Percentiles rank a stretch among this genome's conserved stretches.
phyloP scores from a whole-genome alignment of 2,888 invertebrate genomes.

The Biston betularia region DNA sequence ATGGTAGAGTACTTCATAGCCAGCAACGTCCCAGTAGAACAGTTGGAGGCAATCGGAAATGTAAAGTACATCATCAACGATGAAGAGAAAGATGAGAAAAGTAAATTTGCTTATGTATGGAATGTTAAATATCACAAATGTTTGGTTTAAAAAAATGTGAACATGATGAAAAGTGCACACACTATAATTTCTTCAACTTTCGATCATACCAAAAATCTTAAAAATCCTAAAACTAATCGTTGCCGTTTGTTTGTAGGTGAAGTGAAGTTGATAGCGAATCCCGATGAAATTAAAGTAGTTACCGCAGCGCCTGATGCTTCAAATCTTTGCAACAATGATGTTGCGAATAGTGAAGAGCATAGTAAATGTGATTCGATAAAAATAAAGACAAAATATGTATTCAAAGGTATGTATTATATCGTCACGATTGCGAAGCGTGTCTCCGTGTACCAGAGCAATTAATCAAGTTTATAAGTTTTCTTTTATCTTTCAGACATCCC shows the following conservation, averaged over 20 bases:
- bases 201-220: no score
- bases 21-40: not conserved
- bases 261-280: not conserved
- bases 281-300: not conserved
- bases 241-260: not conserved
- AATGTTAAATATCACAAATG: not conserved
- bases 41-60: not conserved
- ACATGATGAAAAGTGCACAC: not conserved
- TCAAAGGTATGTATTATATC: constrained; percentile 46
- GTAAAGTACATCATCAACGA: constrained; percentile 1
- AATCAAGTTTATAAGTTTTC: not conserved
- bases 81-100: constrained; percentile 4
- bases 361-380: constrained; percentile 55
- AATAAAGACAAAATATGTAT: constrained; percentile 70
- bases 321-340: not conserved
- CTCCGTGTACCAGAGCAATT: no score
- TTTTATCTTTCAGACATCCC: constrained; percentile 69
- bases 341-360: not conserved
- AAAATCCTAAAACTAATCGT: no score
- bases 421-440: no score
- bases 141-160: not conserved
- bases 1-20: constrained; percentile 20
- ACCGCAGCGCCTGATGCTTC: not conserved
- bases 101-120: constrained; percentile 6
- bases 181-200: not conserved